Base-by-base conservation (phyloP, 2,113 vertebrate genomes). In the Neodontobutis hainanensis region DNA sequence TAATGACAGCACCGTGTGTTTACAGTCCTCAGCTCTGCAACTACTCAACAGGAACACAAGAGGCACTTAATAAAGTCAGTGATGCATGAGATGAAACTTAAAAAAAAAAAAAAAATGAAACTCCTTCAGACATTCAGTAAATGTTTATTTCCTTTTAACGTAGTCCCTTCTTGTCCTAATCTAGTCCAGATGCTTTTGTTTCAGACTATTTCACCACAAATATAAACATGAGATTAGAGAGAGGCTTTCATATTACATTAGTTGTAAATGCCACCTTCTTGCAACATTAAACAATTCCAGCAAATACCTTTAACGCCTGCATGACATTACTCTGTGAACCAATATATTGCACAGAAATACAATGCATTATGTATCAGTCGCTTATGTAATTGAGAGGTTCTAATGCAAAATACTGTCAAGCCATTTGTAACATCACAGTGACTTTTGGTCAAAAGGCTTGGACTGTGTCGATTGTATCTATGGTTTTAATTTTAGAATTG, bases 41-140 rank as follows among this genome's bases (percentile, higher is more conserved):
- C 73, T 47, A 71, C 64, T 75, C 45, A 77, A 81, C 64, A 64
- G 56, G 73, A 78, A 77, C 71, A 70, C 49, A 84, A 64, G 85
- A 90, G 87, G 89, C 87, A 90, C 89, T 90, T 89, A 75, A 86
- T 67, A 85, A 83, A 73, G 72, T 83, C 42, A 56, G 71, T 11
- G 48, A 50, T 16, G 43, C 67, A 40, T 64, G 62, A 48, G 70
- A 69, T 60, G 58, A 66, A 53, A 61, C 88, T 87, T 88, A 85
- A 83, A 81, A 87, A 80, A 53, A 87, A 82, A 81, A 47, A 68
- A 55, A 16, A 76, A 72, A 43, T 50, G 38, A 81, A 82, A 63
- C 5, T 12, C 38, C 42, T 55, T 59, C 53, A 62, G 49, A 40
- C 42, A 40, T 36, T 57, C 14, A 40, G 59, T 59, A 65, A 68